A percentile compares a stretch with the other conserved stretches of the same genome.
Conservation (phyloP, 2,797 vertebrate species). For the Sparus aurata region DNA sequence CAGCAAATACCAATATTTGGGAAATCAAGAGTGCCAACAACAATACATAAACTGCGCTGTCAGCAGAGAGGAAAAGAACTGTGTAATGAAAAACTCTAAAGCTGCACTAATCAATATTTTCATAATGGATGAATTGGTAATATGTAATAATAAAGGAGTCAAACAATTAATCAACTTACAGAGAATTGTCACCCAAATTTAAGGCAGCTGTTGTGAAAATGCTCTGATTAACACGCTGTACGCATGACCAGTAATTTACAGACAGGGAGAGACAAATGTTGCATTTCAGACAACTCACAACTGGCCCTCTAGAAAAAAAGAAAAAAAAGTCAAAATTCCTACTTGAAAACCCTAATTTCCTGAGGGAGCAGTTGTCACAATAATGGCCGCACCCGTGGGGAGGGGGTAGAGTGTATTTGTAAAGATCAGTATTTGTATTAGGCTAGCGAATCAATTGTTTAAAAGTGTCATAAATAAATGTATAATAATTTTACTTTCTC, state of each 20-base stretch:
- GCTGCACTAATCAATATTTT: not conserved
- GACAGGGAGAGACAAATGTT: too few relatives aligned
- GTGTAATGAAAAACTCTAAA: not conserved
- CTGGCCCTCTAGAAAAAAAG: too few relatives aligned
- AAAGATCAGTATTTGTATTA: too few relatives aligned
- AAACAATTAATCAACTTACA: conserved; percentile 2
- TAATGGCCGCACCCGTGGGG: too few relatives aligned
- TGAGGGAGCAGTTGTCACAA: too few relatives aligned
- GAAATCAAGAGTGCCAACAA: not conserved
- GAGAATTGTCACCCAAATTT: not conserved
- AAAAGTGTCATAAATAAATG: too few relatives aligned
- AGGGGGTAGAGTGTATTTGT: too few relatives aligned
- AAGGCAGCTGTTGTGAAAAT: not conserved
- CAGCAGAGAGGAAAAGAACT: conserved; percentile 1
- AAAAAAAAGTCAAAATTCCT: too few relatives aligned
- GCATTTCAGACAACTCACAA: too few relatives aligned
- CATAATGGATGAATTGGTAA: not conserved
- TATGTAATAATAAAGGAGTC: not conserved
- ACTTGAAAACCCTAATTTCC: too few relatives aligned
- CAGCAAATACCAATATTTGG: conserved; percentile 20
- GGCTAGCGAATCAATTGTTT: too few relatives aligned
- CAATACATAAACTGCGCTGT: not conserved
- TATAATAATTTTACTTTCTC: too few relatives aligned
- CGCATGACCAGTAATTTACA: not conserved
- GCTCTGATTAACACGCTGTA: not conserved